Conservation (phyloP, 2,797 vertebrate species). For the Catamblyrhynchus diadema region DNA sequence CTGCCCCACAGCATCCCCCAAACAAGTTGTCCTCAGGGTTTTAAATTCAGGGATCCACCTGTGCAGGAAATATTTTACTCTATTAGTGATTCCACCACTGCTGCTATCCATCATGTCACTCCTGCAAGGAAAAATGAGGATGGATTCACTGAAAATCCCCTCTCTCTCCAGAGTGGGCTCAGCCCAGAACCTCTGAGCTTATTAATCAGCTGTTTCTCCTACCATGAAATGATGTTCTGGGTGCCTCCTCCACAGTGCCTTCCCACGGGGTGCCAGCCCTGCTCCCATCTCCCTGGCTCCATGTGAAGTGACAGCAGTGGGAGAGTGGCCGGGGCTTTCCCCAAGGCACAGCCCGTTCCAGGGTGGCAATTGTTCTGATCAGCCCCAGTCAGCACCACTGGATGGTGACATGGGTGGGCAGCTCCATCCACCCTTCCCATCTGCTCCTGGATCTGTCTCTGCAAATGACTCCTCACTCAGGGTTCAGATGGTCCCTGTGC, state of each 20-base stretch:
- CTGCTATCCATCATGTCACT: background rate
- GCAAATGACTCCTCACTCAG: rapidly evolving
- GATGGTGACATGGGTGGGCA: background rate
- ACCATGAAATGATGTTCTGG: background rate
- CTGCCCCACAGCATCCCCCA: background rate
- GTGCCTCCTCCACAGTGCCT: background rate
- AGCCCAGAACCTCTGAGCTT: background rate
- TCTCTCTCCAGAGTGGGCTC: background rate
- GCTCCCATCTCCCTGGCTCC: background rate
- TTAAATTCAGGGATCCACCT: background rate
- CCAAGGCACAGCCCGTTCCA: background rate
- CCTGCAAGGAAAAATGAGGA: background rate
- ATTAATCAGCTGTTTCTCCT: background rate
- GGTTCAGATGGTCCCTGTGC: background rate
- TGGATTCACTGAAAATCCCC: background rate
- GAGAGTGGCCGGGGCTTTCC: background rate
- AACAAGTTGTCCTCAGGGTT: background rate
- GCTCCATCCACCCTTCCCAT: background rate
- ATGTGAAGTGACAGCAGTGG: background rate
- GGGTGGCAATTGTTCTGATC: background rate
- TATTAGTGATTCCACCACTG: background rate
- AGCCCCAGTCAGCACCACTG: background rate
- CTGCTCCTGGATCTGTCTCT: background rate
- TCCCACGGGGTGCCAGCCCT: background rate
- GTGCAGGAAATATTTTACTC: background rate